These are phyloP conservation scores for Nesometra sesokonis DNA, from an alignment of 35 echinoderm and acorn worm genomes.

Conservation along the genomic window DNA sequence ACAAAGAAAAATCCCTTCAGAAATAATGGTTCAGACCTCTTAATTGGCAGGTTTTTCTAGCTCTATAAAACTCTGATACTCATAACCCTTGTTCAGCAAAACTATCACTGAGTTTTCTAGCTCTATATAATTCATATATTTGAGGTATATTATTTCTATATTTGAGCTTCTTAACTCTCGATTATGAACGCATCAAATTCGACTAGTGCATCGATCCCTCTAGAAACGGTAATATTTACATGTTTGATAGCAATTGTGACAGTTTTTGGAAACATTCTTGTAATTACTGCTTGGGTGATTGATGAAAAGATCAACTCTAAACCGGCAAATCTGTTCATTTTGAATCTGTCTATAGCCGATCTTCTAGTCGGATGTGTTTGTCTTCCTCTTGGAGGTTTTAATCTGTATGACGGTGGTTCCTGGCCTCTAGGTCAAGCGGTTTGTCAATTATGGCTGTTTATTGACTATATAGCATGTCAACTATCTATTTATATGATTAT, in stretches of 20 bases:
- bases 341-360: slow-evolving; percentile 46
- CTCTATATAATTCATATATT: too few relatives aligned
- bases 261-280: slow-evolving; percentile 38
- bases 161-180: too few relatives aligned
- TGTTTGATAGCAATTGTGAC: slow-evolving; percentile 29
- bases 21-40: too few relatives aligned
- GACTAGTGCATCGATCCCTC: too few relatives aligned
- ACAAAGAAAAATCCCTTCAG: too few relatives aligned
- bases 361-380: slow-evolving; percentile 23
- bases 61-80: too few relatives aligned
- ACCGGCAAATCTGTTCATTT: slow-evolving; percentile 21
- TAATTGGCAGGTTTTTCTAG: too few relatives aligned
- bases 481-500: slow-evolving; percentile 34
- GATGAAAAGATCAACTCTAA: slow-evolving; percentile 19
- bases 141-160: too few relatives aligned
- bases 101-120: too few relatives aligned
- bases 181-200: too few relatives aligned
- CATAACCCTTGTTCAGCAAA: too few relatives aligned
- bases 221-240: too few relatives aligned
- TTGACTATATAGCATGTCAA: slow-evolving; percentile 30
- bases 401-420: slow-evolving; percentile 3
- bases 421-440: slow-evolving; percentile 38
- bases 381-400: slow-evolving; percentile 14
- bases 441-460: slow-evolving; percentile 24
- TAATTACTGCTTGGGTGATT: slow-evolving; percentile 31